Percentiles rank a stretch among this genome's conserved stretches.
Conservation (phyloP, 2,888 invertebrate species). For the Lomographa bimaculata region DNA sequence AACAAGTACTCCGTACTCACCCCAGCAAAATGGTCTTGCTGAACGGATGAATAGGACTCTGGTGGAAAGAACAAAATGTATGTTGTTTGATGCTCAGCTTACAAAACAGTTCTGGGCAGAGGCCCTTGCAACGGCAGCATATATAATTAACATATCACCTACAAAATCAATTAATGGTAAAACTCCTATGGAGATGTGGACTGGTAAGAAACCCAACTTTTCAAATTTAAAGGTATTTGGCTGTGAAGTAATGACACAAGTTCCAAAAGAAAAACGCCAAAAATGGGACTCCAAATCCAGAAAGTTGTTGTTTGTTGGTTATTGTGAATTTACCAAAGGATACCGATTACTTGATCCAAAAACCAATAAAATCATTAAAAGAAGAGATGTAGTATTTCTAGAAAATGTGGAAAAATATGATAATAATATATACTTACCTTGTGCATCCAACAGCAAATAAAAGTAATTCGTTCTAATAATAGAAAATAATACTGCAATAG, state of each 20-base stretch:
- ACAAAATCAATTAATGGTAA: constrained; percentile 2
- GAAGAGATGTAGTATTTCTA: constrained; percentile 25
- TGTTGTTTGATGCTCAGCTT: constrained; percentile 19
- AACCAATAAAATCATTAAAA: constrained; percentile 16
- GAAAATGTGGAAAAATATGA: constrained; percentile 11
- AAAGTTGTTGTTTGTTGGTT: constrained; percentile 3
- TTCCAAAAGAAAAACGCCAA: constrained; percentile 11
- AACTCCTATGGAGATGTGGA: constrained; percentile 9
- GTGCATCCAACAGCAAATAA: too few relatives aligned
- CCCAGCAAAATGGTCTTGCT: constrained; percentile 24
- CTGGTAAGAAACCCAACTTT: constrained; percentile 12
- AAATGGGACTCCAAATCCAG: background rate
- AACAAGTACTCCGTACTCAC: constrained; percentile 21
- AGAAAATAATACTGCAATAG: too few relatives aligned
- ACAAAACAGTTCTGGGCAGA: background rate
- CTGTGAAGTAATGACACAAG: constrained; percentile 11
- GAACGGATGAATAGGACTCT: constrained; percentile 9
- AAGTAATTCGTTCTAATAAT: too few relatives aligned
- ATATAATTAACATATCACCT: constrained; percentile 13
- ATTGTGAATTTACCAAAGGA: constrained; percentile 6
- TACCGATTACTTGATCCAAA: constrained; percentile 3
- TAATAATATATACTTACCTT: background rate
- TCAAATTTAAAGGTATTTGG: constrained; percentile 10
- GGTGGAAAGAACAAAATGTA: constrained; percentile 18
- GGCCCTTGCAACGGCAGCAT: background rate